A percentile compares a stretch with the other conserved stretches of the same genome.
These are phyloP conservation scores for Charaxes varanes DNA, from an alignment of 1,140 invertebrate genomes.

Conservation along the genomic window DNA sequence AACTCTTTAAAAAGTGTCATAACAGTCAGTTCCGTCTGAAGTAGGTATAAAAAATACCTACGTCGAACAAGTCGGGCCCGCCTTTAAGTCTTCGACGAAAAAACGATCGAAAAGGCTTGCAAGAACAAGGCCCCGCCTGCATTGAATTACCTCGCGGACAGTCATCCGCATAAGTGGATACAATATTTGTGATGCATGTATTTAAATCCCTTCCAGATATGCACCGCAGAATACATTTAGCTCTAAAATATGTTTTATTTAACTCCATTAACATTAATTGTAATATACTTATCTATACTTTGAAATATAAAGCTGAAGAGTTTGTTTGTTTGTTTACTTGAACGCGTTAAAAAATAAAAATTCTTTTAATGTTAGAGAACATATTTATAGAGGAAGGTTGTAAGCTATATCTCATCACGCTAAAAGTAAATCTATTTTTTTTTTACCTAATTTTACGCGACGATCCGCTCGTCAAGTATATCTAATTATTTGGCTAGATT, in stretches of 20 bases:
- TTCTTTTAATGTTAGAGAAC: too few species aligned
- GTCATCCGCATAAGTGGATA: slow-evolving; percentile 4
- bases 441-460: too few species aligned
- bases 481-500: too few species aligned
- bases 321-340: too few species aligned
- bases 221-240: not conserved
- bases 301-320: too few species aligned
- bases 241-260: not conserved
- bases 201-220: slow-evolving; percentile 4
- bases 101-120: slow-evolving; percentile 8
- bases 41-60: slow-evolving; percentile 10
- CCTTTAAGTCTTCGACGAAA: slow-evolving; percentile 9
- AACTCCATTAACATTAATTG: not conserved
- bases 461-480: too few species aligned
- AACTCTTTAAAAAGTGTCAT: not conserved
- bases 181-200: slow-evolving; percentile 3
- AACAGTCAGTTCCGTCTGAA: not conserved
- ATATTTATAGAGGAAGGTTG: too few species aligned
- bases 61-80: slow-evolving; percentile 1
- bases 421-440: too few species aligned
- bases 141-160: not conserved
- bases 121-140: slow-evolving; percentile 8
- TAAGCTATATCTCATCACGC: too few species aligned
- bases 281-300: not conserved
- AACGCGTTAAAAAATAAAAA: too few species aligned